Percentiles rank a stretch among this genome's conserved stretches.
These are phyloP conservation scores for Calameuta filiformis DNA, from an alignment of 2,888 invertebrate species.

Conservation along the genomic window DNA sequence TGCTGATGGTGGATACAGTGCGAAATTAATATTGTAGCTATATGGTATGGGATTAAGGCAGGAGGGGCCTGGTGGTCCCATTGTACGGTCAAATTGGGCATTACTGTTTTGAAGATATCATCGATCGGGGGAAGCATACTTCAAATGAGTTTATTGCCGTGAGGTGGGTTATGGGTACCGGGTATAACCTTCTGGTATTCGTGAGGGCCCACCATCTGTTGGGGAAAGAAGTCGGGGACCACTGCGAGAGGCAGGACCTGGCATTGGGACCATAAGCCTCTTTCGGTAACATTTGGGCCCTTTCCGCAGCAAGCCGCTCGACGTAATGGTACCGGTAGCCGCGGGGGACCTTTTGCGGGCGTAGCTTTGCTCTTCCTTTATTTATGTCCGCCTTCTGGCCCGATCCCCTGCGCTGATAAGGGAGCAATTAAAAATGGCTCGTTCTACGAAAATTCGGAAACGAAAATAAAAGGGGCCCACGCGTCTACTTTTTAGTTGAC, in stretches of 20 bases:
- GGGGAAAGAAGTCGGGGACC: background rate
- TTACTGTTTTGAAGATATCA: conserved; percentile 41
- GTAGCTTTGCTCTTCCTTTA: conserved; percentile 27
- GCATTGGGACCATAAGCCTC: conserved; percentile 7
- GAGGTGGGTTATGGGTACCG: conserved; percentile 17
- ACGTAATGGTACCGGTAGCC: conserved; percentile 43
- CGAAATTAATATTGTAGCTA: background rate
- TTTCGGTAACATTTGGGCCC: background rate
- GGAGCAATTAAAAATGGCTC: conserved; percentile 39
- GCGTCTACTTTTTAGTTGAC: background rate
- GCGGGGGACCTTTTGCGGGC: conserved; percentile 38
- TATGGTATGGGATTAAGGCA: background rate
- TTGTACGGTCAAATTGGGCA: conserved; percentile 43
- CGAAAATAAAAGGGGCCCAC: background rate
- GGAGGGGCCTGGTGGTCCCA: conserved; percentile 24
- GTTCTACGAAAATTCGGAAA: conserved; percentile 25
- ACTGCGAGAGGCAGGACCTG: conserved; percentile 6
- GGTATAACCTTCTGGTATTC: conserved; percentile 17
- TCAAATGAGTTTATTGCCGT: conserved; percentile 23
- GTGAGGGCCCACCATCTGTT: background rate
- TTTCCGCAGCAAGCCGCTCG: conserved; percentile 14
- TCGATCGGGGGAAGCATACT: conserved; percentile 25
- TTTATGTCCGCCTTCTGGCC: conserved; percentile 33
- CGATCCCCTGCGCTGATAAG: conserved; percentile 42
- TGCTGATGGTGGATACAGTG: conserved; percentile 5